phyloP scores from a whole-genome alignment of 2,113 vertebrate genomes.

The Sisor rabdophorus region DNA sequence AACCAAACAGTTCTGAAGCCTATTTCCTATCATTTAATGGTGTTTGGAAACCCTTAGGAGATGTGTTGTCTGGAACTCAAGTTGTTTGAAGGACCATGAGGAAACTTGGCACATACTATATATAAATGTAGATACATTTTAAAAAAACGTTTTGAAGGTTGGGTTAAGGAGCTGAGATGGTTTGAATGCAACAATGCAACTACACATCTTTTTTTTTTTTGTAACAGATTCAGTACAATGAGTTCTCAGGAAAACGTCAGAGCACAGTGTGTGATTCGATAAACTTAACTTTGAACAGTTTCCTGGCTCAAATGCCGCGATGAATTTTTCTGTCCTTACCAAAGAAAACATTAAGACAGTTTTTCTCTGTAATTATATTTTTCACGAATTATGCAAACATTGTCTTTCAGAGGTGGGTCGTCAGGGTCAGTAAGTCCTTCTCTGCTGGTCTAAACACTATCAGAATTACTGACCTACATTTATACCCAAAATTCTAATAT shows the following conservation, averaged over 20 bases:
- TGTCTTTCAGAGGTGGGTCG: too few relatives aligned
- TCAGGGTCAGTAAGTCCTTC: too few relatives aligned
- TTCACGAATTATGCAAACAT: not conserved
- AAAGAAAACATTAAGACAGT: not conserved
- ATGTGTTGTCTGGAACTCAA: not conserved
- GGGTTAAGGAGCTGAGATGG: too few relatives aligned
- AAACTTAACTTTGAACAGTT: slow-evolving; percentile 1
- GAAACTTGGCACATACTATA: not conserved
- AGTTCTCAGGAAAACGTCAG: slow-evolving; percentile 7
- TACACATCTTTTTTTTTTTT: not conserved
- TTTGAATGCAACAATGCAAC: not conserved
- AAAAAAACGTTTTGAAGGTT: not conserved
- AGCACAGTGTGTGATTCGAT: not conserved
- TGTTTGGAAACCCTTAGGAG: not conserved
- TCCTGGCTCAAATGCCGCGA: not conserved
- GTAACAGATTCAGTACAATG: not conserved
- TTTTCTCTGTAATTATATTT: not conserved
- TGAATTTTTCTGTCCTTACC: not conserved
- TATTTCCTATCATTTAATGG: not conserved
- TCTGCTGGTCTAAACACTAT: too few relatives aligned
- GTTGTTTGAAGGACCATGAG: not conserved
- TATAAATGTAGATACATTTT: not conserved
- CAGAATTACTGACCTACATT: too few relatives aligned
- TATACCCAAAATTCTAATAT: too few relatives aligned
- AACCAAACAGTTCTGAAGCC: not conserved